Conservation (phyloP, 1,140 invertebrate genomes). For the Bilobella aurantiaca region DNA sequence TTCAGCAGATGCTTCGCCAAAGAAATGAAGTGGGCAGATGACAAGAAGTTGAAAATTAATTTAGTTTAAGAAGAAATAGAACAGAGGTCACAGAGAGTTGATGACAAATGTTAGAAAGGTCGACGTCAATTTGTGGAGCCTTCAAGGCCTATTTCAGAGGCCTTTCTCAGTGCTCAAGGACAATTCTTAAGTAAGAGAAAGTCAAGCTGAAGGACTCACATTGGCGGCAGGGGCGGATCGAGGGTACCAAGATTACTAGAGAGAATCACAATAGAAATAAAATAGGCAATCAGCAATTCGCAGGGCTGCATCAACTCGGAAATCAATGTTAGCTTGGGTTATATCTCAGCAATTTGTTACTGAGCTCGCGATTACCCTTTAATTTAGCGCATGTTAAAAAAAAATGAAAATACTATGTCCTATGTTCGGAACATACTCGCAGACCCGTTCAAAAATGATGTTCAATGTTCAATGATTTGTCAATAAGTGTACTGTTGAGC, state of each 20-base stretch:
- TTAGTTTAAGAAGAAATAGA: too few species aligned
- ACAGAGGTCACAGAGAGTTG: neutral
- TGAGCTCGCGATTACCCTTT: neutral
- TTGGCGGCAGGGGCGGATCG: neutral
- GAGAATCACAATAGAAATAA: neutral
- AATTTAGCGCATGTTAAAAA: neutral
- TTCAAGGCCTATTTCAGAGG: too few species aligned
- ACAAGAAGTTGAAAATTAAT: too few species aligned
- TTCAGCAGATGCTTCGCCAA: too few species aligned
- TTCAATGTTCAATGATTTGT: too few species aligned
- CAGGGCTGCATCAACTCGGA: neutral
- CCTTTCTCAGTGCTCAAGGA: too few species aligned
- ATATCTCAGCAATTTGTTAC: too few species aligned
- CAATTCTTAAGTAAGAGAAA: too few species aligned
- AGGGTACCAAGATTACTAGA: neutral
- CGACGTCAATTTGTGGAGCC: neutral
- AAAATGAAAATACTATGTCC: neutral
- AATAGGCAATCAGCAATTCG: neutral
- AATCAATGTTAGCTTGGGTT: too few species aligned
- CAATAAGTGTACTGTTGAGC: too few species aligned
- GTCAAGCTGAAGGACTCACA: slow-evolving; percentile 3
- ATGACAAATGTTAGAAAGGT: slow-evolving; percentile 16
- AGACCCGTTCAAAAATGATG: neutral
- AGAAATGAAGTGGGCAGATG: too few species aligned
- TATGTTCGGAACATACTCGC: neutral